Evolutionary conservation across 2,888 invertebrate genomes (phyloP).

Genomic region (Lutraria lutraria): DNA sequence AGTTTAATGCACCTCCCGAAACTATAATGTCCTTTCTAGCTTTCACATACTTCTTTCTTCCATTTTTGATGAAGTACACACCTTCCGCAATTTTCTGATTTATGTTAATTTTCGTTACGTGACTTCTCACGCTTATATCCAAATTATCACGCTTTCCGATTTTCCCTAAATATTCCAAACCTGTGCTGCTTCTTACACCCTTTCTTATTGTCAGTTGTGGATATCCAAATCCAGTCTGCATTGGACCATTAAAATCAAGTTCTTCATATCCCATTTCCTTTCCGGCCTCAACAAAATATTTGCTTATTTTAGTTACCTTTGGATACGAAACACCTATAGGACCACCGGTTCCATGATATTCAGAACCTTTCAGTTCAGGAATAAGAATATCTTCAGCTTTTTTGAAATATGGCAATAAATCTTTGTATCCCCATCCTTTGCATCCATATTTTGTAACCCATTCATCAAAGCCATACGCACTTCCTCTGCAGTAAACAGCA

Average conservation of each 20-base stretch:
- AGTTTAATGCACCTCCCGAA: slow-evolving; percentile 37
- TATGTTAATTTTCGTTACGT: slow-evolving; percentile 40
- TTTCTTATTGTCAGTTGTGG: slow-evolving; percentile 45
- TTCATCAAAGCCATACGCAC: slow-evolving; percentile 42
- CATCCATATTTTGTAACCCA: slow-evolving; percentile 51
- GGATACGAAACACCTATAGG: slow-evolving; percentile 77
- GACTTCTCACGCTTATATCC: slow-evolving; percentile 27
- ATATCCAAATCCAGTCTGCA: slow-evolving; percentile 31
- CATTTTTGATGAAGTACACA: slow-evolving; percentile 26
- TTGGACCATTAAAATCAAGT: slow-evolving; percentile 84
- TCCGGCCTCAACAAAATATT: slow-evolving; percentile 88
- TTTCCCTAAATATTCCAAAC: slow-evolving; percentile 40
- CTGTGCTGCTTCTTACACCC: slow-evolving; percentile 81
- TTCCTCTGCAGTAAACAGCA: slow-evolving; percentile 43
- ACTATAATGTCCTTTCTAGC: slow-evolving; percentile 35
- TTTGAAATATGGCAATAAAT: slow-evolving; percentile 35
- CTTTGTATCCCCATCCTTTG: slow-evolving; percentile 38
- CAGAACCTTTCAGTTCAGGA: slow-evolving; percentile 69
- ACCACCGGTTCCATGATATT: slow-evolving; percentile 81
- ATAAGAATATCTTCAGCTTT: slow-evolving; percentile 87
- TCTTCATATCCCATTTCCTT: slow-evolving; percentile 89
- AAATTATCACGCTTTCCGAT: slow-evolving; percentile 19
- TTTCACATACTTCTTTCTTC: slow-evolving; percentile 22
- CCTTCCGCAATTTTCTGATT: slow-evolving; percentile 30
- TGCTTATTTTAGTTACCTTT: slow-evolving; percentile 72